A percentile compares a stretch with the other conserved stretches of the same genome.
These are phyloP conservation scores for Drosophila nr. perissopoda DNA, from an alignment of 2,888 invertebrate genomes.

Conservation along the genomic window DNA sequence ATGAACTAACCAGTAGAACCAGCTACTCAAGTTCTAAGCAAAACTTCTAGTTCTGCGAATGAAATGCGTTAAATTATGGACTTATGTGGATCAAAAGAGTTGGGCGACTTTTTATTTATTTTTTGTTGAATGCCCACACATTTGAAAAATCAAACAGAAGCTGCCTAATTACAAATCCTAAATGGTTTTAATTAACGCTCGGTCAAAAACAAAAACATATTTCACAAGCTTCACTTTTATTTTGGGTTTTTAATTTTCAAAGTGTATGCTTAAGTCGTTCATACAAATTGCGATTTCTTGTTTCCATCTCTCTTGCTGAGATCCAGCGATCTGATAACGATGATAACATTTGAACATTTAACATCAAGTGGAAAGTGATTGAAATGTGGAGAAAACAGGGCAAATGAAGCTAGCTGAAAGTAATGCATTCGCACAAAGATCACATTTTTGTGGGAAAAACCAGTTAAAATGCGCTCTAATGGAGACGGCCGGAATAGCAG, in stretches of 20 bases:
- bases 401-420: background rate
- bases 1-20: slow-evolving; percentile 37
- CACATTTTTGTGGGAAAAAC: background rate
- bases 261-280: slow-evolving; percentile 15
- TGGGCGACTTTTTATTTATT: background rate
- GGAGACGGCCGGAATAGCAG: too few species aligned
- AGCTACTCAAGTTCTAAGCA: slow-evolving; percentile 28
- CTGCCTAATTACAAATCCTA: background rate
- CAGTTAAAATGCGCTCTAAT: background rate
- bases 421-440: background rate
- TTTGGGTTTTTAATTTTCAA: background rate
- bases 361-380: slow-evolving; percentile 15
- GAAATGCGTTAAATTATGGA: slow-evolving; percentile 34
- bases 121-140: background rate
- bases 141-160: background rate
- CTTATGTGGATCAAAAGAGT: slow-evolving; percentile 31
- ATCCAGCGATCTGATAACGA: slow-evolving; percentile 22
- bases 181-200: background rate
- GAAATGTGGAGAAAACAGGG: slow-evolving; percentile 19
- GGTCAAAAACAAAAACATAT: background rate
- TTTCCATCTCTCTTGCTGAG: slow-evolving; percentile 11
- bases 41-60: slow-evolving; percentile 3
- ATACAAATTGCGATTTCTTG: background rate
- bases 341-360: slow-evolving; percentile 30
- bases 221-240: background rate